Evolutionary conservation across 2,888 invertebrate species (phyloP).

Genomic region (Galerucella nymphaeae): DNA sequence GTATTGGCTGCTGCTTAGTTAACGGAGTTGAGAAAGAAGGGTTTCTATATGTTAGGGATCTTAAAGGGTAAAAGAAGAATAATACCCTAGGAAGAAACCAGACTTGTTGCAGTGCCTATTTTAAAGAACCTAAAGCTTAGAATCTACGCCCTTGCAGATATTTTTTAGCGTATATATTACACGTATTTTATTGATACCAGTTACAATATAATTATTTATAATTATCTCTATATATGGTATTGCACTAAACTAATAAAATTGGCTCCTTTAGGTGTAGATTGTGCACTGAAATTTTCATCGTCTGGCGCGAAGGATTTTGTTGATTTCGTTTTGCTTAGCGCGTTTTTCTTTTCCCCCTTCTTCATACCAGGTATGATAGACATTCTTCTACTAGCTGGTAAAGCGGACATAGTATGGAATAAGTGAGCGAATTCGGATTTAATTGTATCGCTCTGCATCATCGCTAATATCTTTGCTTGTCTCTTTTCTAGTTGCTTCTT

Average conservation of each 20-base stretch:
- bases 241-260: conserved; percentile 11
- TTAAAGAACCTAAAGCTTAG: too few relatives aligned
- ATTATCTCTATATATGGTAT: conserved; percentile 2
- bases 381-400: conserved; percentile 64
- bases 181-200: not conserved
- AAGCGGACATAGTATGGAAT: conserved; percentile 64
- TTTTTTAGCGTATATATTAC: too few relatives aligned
- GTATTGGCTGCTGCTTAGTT: too few relatives aligned
- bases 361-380: conserved; percentile 64
- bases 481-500: conserved; percentile 62
- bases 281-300: not conserved
- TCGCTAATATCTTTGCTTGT: conserved; percentile 62
- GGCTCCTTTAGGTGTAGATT: conserved; percentile 2
- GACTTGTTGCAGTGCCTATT: too few relatives aligned
- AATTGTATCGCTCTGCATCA: conserved; percentile 63
- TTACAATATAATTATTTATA: not conserved
- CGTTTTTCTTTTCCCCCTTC: not conserved
- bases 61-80: too few relatives aligned
- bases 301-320: not conserved
- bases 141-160: too few relatives aligned
- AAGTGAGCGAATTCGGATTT: conserved; percentile 64
- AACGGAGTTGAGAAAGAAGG: too few relatives aligned
- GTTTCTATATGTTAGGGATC: too few relatives aligned
- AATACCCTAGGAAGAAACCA: too few relatives aligned
- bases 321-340: not conserved